Base-by-base conservation (phyloP, 2,797 vertebrate genomes). In the Rousettus madagascariensis region DNA sequence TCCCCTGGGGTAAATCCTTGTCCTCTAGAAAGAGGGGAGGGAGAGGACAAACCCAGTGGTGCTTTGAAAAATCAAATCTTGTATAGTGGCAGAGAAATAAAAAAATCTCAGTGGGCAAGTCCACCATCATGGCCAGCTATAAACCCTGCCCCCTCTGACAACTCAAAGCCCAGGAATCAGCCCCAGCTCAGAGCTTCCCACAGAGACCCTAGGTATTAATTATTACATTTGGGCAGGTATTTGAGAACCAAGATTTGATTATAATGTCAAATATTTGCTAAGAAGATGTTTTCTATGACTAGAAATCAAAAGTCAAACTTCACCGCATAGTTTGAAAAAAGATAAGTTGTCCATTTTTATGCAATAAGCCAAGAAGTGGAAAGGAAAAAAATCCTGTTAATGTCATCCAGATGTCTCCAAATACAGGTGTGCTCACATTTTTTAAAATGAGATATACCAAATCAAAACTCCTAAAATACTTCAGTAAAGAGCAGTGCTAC, bases 171-270 rank as follows among this genome's bases (percentile, higher is more conserved):
- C 41, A 6, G 19, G 16, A 75, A 63, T 22, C 51, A 82, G 59
- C 75, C 57, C 46, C 33, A 51, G 30, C 28, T 86, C 91, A 69
- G 10, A 30, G 43, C 53, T 79, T 89, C 84, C 79, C 41, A 30
- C 3, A 43, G 84, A 89, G 79, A 86, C 49, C 38, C 59, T 80
- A 22, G 9, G 4, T 49, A 74, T 55, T 57, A 74, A 26, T 49
- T 66, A 74, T 72, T 59, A 41, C 22, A 24, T 26, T 20, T 6
- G 33, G 38, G 68, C 71, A 65, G 41, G 33, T 17, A 61, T 61
- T 95, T 69, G 63, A 46, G 20, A 95, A 82, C 19, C 33, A 36
- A 94, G 59, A 59, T 55, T 86, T 77, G 41, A 77, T 86, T 85
- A 66, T 80, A 82, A 71, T 41, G n/a, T 63, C 72, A 84, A 79